Conservation (phyloP, 2,888 invertebrate genomes). For the Eristalis pertinax region DNA sequence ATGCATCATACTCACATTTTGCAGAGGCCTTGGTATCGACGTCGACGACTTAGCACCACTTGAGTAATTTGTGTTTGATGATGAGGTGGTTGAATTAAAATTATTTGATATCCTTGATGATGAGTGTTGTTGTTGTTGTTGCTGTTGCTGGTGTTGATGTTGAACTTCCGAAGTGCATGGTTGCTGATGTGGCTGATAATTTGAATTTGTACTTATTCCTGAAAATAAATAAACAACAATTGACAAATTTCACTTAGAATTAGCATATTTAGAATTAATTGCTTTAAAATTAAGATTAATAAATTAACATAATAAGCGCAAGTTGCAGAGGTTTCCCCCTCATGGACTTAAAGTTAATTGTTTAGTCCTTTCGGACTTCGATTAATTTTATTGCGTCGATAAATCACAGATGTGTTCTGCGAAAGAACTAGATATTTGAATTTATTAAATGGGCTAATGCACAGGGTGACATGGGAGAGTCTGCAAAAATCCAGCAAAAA, state of each 20-base stretch:
- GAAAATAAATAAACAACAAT: conserved; percentile 30
- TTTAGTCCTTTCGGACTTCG: too few species aligned
- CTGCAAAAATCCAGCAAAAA: not conserved
- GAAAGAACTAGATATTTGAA: not conserved
- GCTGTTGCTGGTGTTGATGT: conserved; percentile 54
- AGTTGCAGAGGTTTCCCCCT: too few species aligned
- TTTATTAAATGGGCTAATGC: not conserved
- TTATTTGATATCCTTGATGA: conserved; percentile 77
- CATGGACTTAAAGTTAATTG: too few species aligned
- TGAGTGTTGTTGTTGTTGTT: conserved; percentile 75
- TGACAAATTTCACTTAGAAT: not conserved
- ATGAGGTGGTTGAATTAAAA: conserved; percentile 75
- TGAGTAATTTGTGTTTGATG: conserved; percentile 75
- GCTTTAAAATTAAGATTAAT: not conserved
- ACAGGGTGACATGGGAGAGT: not conserved
- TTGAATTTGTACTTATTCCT: conserved; percentile 77
- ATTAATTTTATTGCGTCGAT: not conserved
- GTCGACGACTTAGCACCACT: conserved; percentile 77
- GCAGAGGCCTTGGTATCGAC: conserved; percentile 79
- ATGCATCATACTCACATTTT: conserved; percentile 78
- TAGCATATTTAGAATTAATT: not conserved
- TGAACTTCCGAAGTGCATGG: conserved; percentile 76
- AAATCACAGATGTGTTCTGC: not conserved
- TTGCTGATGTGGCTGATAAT: conserved; percentile 77
- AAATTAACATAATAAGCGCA: too few species aligned